A percentile compares a stretch with the other conserved stretches of the same genome.
Conservation (phyloP, 2,797 vertebrate genomes). For the Rhincodon typus region DNA sequence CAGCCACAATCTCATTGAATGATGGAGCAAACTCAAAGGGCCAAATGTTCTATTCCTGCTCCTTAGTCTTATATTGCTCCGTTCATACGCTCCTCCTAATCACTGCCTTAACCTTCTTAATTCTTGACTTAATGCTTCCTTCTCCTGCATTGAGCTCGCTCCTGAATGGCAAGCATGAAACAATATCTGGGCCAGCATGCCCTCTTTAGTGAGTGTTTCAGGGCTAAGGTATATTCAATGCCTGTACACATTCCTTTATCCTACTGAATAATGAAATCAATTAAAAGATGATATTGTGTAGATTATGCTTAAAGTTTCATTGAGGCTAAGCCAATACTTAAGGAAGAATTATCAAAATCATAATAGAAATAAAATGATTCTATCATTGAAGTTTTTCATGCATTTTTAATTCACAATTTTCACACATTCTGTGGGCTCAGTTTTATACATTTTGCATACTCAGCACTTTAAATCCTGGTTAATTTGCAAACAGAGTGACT, state of each 20-base stretch:
- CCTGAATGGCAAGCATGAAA: neutral
- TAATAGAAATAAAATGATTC: neutral
- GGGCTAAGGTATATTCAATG: neutral
- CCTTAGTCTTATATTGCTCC: too few relatives aligned
- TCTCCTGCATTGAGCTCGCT: neutral
- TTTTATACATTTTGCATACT: neutral
- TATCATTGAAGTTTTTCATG: neutral
- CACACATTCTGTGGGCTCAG: neutral
- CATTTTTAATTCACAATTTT: neutral
- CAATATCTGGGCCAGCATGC: neutral
- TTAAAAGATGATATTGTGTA: neutral
- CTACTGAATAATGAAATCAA: neutral
- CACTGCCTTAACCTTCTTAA: neutral
- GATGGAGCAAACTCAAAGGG: too few relatives aligned
- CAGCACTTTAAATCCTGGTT: neutral
- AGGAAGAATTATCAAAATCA: neutral
- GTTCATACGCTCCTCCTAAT: too few relatives aligned
- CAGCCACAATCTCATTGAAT: too few relatives aligned
- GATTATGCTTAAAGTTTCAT: neutral
- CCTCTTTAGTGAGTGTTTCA: neutral
- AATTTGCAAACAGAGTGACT: neutral
- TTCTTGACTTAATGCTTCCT: neutral
- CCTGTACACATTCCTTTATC: neutral
- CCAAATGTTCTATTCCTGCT: too few relatives aligned
- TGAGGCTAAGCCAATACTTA: neutral